Base-by-base conservation (phyloP, 2,113 vertebrate species). In the Dipodomys spectabilis region DNA sequence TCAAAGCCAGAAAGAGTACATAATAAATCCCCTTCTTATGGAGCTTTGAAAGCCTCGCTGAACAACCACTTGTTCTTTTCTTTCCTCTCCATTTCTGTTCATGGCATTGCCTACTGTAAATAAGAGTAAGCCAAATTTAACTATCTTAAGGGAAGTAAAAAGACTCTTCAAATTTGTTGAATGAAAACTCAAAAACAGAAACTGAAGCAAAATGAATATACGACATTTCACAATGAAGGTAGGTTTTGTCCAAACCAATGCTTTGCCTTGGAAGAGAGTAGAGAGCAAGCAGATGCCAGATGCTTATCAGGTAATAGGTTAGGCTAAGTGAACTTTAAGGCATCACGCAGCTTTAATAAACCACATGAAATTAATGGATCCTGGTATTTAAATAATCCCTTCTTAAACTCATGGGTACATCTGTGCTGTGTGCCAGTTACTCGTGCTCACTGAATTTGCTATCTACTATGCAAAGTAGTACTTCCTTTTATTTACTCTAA, bases 401-500 rank as follows among this genome's bases (percentile, higher is more conserved):
- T 90, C 71, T 75, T 60, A 78, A 90, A n/a, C 23, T 39, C 35
- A 39, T 74, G n/a, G 65, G 39, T 62, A 28, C 44, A 28, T 77
- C 81, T 90, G 84, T 2, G 15, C n/a, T 49, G 20, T 35, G 22
- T 78, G 16, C 30, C 44, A 49, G 57, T 87, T 45, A 60, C 82
- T 83, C 19, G 16, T 18, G 32, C 35, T 86, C 62, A 25, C 19
- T 92, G 86, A 82, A 65, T 89, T 84, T 82, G 32, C 67, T 73
- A 69, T 22, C 74, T 80, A n/a, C 39, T 90, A 62, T 90, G 85
- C 83, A 95, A 95, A 96, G 27, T 10, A 93, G 32, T 16, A 73
- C 67, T 94, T 96, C 92, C 71, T 94, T 92, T 87, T 78, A 79
- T 87, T 90, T 91, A 65, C 67, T 77, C 86, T 86, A 87, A 91